Evolutionary conservation across 2,888 invertebrate genomes (phyloP), one percentile per base, ranked within the genome.

Genomic region (Cyaniris semiargus): DNA sequence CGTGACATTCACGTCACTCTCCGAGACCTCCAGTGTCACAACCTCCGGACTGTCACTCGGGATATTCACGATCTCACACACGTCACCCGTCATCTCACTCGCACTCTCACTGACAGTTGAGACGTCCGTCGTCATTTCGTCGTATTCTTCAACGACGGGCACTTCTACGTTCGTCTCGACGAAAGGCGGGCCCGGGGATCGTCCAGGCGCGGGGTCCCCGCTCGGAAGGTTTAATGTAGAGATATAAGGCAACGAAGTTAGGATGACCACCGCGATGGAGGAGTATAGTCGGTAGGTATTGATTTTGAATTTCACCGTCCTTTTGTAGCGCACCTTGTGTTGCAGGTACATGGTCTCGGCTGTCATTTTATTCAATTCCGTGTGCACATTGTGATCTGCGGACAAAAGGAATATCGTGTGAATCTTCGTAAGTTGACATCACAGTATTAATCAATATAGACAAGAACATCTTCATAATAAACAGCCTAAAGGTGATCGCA

Each of bases 181-280:
- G 82, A 80, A 77, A 82, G 95, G 96, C 82, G 96, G 96, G 66
- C 96, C 96, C 18, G 96, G 96, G 0, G 96, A 96, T 60, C 96
- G 90, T 8, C 96, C 96, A 0, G 96, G 96, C 0, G 96, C 96
- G 18, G 96, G 96, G 85, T 96, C 96, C 77, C 95, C 95, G 82
- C 92, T 95, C 21, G 95, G 94, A 71, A 93, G 83, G 78, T 86
- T 91, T 75, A 93, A 81, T 0, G 90, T 85, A 4, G 90, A 91
- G 80, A 88, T 90, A 84, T 91, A 92, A 86, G 94, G 94, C 86
- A 94, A 84, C 79, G 86, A 85, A 76, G 89, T 87, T 78, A 93
- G 81, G 76, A 92, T 89, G 79, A 89, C 83, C 76, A 90, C 81
- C 27, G 86, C 84, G 78, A 87, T 83, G 23, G 90, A 80, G 48